These are phyloP conservation scores for Pyxicephalus adspersus DNA, from an alignment of 2,113 vertebrate genomes.

Conservation along the genomic window DNA sequence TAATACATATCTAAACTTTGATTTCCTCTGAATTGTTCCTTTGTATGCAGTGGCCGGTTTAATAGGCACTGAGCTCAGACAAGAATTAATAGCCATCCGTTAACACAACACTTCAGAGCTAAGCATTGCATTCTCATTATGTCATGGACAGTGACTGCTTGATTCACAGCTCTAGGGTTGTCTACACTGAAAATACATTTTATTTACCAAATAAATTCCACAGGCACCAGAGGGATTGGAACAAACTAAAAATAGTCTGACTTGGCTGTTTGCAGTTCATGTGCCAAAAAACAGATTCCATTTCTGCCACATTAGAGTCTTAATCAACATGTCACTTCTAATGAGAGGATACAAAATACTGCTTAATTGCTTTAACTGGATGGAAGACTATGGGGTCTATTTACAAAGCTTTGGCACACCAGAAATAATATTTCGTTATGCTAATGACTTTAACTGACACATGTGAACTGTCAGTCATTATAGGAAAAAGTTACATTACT, in stretches of 20 bases:
- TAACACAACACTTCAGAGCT: neutral
- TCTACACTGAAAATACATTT: slow-evolving; percentile 20
- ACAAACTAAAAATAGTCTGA: slow-evolving; percentile 32
- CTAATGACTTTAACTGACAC: too few species aligned
- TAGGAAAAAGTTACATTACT: too few species aligned
- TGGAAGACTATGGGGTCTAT: neutral
- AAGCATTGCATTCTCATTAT: neutral
- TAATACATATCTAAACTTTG: neutral
- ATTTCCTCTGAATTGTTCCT: neutral
- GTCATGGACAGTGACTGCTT: slow-evolving; percentile 2
- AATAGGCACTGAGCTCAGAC: neutral
- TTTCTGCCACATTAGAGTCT: slow-evolving; percentile 42
- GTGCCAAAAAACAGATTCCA: slow-evolving; percentile 45
- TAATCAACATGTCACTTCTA: slow-evolving; percentile 49
- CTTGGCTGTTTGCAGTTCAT: slow-evolving; percentile 13
- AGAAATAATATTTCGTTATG: too few species aligned
- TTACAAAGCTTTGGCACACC: too few species aligned
- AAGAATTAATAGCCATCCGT: neutral
- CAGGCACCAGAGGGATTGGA: slow-evolving; percentile 14
- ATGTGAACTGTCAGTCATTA: too few species aligned
- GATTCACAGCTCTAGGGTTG: neutral
- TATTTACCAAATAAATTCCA: slow-evolving; percentile 17
- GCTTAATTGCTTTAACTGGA: neutral
- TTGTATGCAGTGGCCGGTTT: neutral
- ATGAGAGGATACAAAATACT: slow-evolving; percentile 25